phyloP scores from a whole-genome alignment of 1,140 invertebrate species.

The Campoletis sonorensis region DNA sequence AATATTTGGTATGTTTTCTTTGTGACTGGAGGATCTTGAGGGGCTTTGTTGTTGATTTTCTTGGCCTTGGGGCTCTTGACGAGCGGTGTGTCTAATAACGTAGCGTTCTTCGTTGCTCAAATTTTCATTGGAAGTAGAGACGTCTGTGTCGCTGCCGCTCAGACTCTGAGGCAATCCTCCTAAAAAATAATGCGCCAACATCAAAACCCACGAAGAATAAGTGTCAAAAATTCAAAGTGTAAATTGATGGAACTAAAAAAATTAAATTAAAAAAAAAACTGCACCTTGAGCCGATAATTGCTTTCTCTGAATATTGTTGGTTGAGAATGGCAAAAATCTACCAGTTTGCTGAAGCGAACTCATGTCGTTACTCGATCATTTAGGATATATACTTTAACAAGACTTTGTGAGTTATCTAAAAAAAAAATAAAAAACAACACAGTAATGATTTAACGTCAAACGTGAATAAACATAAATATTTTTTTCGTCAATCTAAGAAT shows the following conservation, averaged over 20 bases:
- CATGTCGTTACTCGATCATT: conserved; percentile 73
- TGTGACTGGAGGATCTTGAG: conserved; percentile 74
- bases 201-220: conserved; percentile 38
- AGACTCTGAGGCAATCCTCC: conserved; percentile 83
- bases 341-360: conserved; percentile 76
- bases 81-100: conserved; percentile 87
- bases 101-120: conserved; percentile 90
- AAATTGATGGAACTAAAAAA: conserved; percentile 7
- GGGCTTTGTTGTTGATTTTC: conserved; percentile 83
- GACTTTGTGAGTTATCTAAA: conserved; percentile 16
- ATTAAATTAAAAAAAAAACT: conserved; percentile 30
- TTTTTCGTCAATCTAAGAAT: no score
- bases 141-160: conserved; percentile 92
- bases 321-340: conserved; percentile 75
- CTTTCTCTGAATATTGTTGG: conserved; percentile 75
- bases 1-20: conserved; percentile 76
- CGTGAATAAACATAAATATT: no score
- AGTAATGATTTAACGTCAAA: conserved; percentile 1
- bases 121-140: conserved; percentile 93
- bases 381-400: conserved; percentile 62
- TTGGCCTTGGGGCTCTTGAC: conserved; percentile 95
- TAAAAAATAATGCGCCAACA: conserved; percentile 51
- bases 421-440: conserved; percentile 27
- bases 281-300: conserved; percentile 75
- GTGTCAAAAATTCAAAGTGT: conserved; percentile 13